Base-by-base conservation (phyloP, 2,888 invertebrate species). In the Idaea biselata region DNA sequence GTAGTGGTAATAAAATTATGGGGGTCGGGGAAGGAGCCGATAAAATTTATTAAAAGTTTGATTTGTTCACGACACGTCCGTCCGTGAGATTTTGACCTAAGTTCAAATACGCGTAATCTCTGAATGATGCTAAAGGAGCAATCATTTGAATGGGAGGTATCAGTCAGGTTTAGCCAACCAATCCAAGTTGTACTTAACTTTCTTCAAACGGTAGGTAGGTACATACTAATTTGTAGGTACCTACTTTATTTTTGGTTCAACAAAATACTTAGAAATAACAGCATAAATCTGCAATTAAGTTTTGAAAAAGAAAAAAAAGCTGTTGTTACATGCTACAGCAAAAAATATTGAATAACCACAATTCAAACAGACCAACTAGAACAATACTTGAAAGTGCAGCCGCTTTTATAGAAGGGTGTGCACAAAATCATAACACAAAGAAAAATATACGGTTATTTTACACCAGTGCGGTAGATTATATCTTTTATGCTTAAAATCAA, bases 391-490 rank as follows among this genome's bases (percentile, higher is more conserved):
- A 82, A 86, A 81, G 77, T 75, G 78, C 83, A 78, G 84, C 82
- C 82, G 78, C 77, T 74, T 76, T 70, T 76, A 76, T 72, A 77
- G 78, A 86, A 84, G 91, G 89, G 90, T 81, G 82, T 77, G 71
- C 79, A 77, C 73, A 73, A 81, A 84, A 84, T 87, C 87, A 87
- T 87, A 88, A 87, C 83, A 91, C 89, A 91, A 90, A 88, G 81
- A 88, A 88, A 44, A 89, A 89, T 86, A 87, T 88, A 90, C 87
- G 86, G 87, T 89, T 91, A 91, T 91, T 92, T 91, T 91, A 91
- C 91, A 89, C 91, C 85, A 89, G 78, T 88, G 91, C 81, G 91
- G 91, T 91, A 91, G 91, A 91, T 91, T 90, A 90, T 90, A 91
- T 91, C 91, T 88, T 89, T 91, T 88, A 89, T 90, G 87, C 82